A percentile compares a stretch with the other conserved stretches of the same genome.
phyloP scores from a whole-genome alignment of 2,113 vertebrate genomes.

The Pelvicachromis taeniatus region DNA sequence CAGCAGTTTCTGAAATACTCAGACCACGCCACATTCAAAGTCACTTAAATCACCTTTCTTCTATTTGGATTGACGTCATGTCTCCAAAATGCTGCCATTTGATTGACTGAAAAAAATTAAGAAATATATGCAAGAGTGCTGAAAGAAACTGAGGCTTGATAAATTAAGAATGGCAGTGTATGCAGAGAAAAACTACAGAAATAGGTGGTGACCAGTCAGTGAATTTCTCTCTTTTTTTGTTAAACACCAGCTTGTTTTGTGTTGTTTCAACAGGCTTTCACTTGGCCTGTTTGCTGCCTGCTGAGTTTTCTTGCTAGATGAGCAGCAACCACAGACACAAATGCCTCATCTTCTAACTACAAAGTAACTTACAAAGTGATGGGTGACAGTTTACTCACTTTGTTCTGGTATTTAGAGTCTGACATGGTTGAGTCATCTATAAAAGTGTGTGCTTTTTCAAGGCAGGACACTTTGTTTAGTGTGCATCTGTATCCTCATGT shows the following conservation, averaged over 20 bases:
- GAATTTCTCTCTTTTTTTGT: not conserved
- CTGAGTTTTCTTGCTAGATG: not conserved
- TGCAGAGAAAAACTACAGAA: not conserved
- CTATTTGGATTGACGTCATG: not conserved
- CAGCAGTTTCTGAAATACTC: not conserved
- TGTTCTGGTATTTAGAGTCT: not conserved
- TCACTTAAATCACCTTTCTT: not conserved
- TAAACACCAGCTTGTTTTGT: not conserved
- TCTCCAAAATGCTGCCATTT: not conserved
- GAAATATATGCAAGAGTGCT: not conserved
- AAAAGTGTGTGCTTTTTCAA: not conserved
- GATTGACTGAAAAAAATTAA: not conserved
- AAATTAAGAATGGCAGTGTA: rapidly evolving
- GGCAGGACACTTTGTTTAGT: not conserved
- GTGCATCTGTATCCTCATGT: not conserved
- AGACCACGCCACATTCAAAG: not conserved
- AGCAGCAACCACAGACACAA: not conserved
- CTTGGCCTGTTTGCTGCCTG: not conserved
- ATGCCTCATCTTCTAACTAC: not conserved
- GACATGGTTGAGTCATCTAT: not conserved
- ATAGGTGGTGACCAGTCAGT: rapidly evolving
- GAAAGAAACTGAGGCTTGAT: not conserved
- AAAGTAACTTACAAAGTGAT: not conserved
- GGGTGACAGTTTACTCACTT: not conserved
- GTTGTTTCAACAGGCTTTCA: not conserved